A percentile compares a stretch with the other conserved stretches of the same genome.
Evolutionary conservation across 2,113 vertebrate species (phyloP).

Genomic region (Grallaria varia): DNA sequence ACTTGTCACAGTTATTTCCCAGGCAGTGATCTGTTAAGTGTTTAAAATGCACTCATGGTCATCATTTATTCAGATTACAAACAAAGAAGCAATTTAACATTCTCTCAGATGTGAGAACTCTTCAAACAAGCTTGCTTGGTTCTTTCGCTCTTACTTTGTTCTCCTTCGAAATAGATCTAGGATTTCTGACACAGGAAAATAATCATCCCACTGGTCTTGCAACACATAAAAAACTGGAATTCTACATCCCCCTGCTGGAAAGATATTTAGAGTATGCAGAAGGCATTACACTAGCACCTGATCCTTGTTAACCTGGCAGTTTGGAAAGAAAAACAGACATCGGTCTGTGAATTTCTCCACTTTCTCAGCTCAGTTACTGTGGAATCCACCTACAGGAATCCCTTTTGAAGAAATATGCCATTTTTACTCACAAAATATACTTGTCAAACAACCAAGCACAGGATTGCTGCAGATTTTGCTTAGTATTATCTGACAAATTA

Average conservation of each 20-base stretch:
- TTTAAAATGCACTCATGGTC: not conserved
- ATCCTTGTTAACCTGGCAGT: not conserved
- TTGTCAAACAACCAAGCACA: not conserved
- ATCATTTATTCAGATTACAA: conserved; percentile 1
- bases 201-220: not conserved
- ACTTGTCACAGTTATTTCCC: not conserved
- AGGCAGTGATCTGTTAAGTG: not conserved
- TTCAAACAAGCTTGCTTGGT: not conserved
- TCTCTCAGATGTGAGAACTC: not conserved
- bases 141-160: not conserved
- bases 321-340: not conserved
- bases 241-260: conserved; percentile 63
- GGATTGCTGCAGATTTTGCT: not conserved
- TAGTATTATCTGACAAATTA: not conserved
- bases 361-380: not conserved
- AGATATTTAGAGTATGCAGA: not conserved
- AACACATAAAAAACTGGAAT: conserved; percentile 29
- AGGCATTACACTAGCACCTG: not conserved
- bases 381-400: not conserved
- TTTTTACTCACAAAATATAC: not conserved
- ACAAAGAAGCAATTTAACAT: not conserved
- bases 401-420: not conserved
- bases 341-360: not conserved
- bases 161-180: not conserved
- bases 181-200: not conserved